These are phyloP conservation scores for Grus americana DNA, from an alignment of 2,113 vertebrate genomes.

Conservation along the genomic window DNA sequence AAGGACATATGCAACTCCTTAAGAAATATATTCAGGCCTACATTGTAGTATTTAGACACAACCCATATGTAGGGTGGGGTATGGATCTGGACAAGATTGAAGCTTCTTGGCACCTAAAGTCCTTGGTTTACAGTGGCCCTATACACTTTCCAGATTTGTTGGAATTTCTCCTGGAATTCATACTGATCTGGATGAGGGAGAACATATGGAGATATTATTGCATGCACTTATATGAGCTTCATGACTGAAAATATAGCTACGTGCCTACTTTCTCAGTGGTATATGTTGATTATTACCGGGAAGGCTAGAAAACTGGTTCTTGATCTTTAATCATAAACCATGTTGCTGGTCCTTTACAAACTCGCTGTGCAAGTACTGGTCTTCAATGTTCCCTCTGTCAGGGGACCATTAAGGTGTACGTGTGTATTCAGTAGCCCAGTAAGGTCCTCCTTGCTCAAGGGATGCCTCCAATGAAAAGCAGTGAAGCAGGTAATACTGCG, in stretches of 20 bases:
- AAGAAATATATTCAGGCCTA: slow-evolving; percentile 17
- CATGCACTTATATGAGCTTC: not conserved
- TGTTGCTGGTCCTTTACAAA: not conserved
- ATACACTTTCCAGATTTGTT: slow-evolving; percentile 56
- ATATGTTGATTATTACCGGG: not conserved
- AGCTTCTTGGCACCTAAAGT: slow-evolving; percentile 35
- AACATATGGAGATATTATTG: slow-evolving; percentile 20
- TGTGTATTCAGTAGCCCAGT: not conserved
- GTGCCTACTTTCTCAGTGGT: not conserved
- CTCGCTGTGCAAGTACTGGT: not conserved
- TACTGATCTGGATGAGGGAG: slow-evolving; percentile 8
- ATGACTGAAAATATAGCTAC: not conserved
- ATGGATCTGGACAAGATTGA: slow-evolving; percentile 35
- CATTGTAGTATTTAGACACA: slow-evolving; percentile 32
- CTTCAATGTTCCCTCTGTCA: not conserved
- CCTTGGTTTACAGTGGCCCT: slow-evolving; percentile 36
- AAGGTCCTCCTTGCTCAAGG: not conserved
- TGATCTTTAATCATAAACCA: not conserved
- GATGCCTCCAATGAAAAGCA: not conserved
- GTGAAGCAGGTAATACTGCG: not conserved
- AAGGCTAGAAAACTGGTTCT: not conserved
- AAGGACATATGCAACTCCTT: slow-evolving; percentile 31
- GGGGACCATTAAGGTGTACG: not conserved
- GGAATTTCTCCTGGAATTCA: slow-evolving; percentile 45
- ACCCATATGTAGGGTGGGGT: slow-evolving; percentile 43